Conservation (phyloP, 2,797 vertebrate genomes). For the Bothrops alternatus region DNA sequence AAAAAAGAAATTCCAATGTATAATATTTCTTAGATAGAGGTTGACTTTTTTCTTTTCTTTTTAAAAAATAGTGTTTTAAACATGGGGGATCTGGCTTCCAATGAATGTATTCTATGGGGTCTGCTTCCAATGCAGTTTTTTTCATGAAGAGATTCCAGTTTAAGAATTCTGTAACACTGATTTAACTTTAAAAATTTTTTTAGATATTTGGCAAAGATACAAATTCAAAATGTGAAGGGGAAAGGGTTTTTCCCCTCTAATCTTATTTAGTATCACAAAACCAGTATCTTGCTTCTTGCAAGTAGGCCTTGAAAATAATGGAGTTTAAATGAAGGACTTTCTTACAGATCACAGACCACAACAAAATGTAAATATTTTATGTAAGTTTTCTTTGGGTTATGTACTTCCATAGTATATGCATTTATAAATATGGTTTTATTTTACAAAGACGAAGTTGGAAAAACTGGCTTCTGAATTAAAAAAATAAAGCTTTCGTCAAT, state of each 20-base stretch:
- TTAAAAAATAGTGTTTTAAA: not conserved
- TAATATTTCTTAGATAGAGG: not conserved
- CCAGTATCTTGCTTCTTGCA: slow-evolving; percentile 6
- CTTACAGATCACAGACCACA: not conserved
- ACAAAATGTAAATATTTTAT: not conserved
- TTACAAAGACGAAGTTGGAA: slow-evolving; percentile 18
- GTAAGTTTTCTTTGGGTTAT: not conserved
- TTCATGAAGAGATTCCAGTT: slow-evolving; percentile 44
- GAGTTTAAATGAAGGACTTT: not conserved
- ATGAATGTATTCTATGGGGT: not conserved
- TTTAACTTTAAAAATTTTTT: slow-evolving; percentile 23
- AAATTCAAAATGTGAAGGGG: not conserved
- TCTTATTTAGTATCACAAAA: slow-evolving; percentile 47
- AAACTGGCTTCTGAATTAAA: not conserved
- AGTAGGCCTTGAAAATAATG: not conserved
- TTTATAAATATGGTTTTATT: slow-evolving; percentile 44
- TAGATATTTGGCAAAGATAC: slow-evolving; percentile 33
- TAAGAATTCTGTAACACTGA: slow-evolving; percentile 57
- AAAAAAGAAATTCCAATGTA: not conserved
- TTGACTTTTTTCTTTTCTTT: not conserved
- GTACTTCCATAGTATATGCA: not conserved
- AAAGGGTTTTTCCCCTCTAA: not conserved
- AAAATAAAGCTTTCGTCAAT: slow-evolving; percentile 61
- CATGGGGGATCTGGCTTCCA: not conserved
- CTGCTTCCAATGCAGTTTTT: not conserved